Conservation (phyloP, 2,888 invertebrate species). For the Sarcophaga variegata region DNA sequence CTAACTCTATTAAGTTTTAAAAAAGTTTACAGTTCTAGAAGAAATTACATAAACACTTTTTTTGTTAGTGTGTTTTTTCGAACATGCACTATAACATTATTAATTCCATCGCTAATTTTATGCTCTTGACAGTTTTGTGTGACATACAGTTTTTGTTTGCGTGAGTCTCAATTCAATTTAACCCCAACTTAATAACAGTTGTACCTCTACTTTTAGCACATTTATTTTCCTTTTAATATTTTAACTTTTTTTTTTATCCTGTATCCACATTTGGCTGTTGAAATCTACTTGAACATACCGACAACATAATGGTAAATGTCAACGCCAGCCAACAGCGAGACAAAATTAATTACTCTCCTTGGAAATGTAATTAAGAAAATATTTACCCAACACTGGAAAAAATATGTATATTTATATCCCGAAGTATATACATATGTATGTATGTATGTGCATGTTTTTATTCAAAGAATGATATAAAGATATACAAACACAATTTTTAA, state of each 20-base stretch:
- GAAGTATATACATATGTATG: neutral
- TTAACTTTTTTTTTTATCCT: neutral
- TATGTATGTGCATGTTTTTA: too few relatives aligned
- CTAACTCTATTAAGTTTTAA: too few relatives aligned
- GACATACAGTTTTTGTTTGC: constrained; percentile 14
- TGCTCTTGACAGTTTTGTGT: constrained; percentile 66
- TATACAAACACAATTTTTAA: constrained; percentile 19
- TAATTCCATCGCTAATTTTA: constrained; percentile 58
- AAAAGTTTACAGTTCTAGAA: too few relatives aligned
- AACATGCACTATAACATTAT: constrained; percentile 13
- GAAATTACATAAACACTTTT: too few relatives aligned
- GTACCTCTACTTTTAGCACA: constrained; percentile 57
- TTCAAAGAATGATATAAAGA: neutral
- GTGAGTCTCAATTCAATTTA: constrained; percentile 47
- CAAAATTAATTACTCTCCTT: constrained; percentile 81
- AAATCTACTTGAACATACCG: constrained; percentile 50
- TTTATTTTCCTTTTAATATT: constrained; percentile 34
- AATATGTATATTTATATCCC: neutral
- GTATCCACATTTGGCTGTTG: constrained; percentile 20
- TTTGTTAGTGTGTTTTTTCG: too few relatives aligned
- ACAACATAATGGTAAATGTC: constrained; percentile 74
- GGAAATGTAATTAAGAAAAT: constrained; percentile 81
- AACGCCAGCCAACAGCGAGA: constrained; percentile 77
- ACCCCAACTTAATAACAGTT: constrained; percentile 65
- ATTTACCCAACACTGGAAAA: constrained; percentile 76